phyloP scores from a whole-genome alignment of 2,797 vertebrate species.

The Anguilla pacifica region DNA sequence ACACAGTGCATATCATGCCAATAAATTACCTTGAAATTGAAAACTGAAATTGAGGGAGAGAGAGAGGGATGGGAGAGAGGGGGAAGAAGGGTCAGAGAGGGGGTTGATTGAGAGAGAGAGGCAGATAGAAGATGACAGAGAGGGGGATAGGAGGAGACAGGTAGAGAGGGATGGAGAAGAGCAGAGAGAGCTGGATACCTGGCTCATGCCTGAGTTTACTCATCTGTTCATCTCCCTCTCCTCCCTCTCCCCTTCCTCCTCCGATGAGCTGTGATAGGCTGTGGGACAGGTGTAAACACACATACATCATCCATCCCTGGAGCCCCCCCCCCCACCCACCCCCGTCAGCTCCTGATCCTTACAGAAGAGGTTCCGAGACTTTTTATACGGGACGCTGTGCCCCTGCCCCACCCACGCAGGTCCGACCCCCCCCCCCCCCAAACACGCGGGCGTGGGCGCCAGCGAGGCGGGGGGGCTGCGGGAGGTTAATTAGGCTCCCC shows the following conservation, averaged over 20 bases:
- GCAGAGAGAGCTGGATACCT: too few species aligned
- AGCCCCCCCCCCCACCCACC: neutral
- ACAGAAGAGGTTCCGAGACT: constrained; percentile 24
- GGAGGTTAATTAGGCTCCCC: constrained; percentile 82
- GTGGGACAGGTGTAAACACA: neutral
- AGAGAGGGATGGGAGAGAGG: neutral
- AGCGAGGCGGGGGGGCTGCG: constrained; percentile 67
- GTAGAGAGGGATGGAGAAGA: too few species aligned
- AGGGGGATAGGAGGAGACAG: constrained; percentile 28
- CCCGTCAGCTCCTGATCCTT: constrained; percentile 34
- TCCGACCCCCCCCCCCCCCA: neutral
- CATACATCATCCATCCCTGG: too few species aligned
- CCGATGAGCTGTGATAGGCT: neutral
- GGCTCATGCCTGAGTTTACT: too few species aligned
- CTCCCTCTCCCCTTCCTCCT: neutral
- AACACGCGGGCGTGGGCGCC: constrained; percentile 56
- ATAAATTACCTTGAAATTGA: too few species aligned
- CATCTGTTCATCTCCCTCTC: neutral
- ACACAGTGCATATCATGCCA: too few species aligned
- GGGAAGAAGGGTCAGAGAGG: too few species aligned
- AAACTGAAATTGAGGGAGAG: constrained; percentile 15
- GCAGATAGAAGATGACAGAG: constrained; percentile 27
- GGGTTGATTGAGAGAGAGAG: constrained; percentile 17
- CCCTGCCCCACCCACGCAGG: constrained; percentile 31
- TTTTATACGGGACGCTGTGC: constrained; percentile 32